phyloP scores from a whole-genome alignment of 2,113 vertebrate species.

The Onychostruthus taczanowskii region DNA sequence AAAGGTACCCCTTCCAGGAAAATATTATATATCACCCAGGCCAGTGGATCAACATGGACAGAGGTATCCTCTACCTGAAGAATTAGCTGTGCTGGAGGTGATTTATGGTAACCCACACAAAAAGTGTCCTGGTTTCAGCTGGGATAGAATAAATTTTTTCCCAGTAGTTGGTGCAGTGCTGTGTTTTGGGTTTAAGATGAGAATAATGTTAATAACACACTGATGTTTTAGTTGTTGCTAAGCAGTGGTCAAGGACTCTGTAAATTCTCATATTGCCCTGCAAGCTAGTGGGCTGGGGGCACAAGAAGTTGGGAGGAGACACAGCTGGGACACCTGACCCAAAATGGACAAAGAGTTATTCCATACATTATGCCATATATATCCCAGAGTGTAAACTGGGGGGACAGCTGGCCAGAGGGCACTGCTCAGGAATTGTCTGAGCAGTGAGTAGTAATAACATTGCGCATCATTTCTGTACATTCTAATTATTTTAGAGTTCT shows the following conservation, averaged over 20 bases:
- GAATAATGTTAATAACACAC: neutral
- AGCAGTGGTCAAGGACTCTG: neutral
- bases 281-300: rapidly evolving
- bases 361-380: neutral
- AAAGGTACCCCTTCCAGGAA: neutral
- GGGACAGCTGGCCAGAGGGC: neutral
- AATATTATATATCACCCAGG: neutral
- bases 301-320: neutral
- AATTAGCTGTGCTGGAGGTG: neutral
- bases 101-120: neutral
- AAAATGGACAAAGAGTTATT: neutral
- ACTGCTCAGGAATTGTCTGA: neutral
- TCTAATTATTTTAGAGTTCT: neutral
- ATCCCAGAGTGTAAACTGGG: neutral
- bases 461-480: neutral
- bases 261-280: neutral
- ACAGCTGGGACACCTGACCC: neutral
- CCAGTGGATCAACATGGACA: neutral
- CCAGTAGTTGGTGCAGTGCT: neutral
- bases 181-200: neutral
- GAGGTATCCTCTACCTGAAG: neutral
- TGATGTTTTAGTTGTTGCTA: neutral
- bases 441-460: neutral
- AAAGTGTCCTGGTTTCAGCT: neutral
- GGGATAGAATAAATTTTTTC: neutral